phyloP scores from a whole-genome alignment of 2,797 vertebrate genomes.

The Acanthurus leucopareius region DNA sequence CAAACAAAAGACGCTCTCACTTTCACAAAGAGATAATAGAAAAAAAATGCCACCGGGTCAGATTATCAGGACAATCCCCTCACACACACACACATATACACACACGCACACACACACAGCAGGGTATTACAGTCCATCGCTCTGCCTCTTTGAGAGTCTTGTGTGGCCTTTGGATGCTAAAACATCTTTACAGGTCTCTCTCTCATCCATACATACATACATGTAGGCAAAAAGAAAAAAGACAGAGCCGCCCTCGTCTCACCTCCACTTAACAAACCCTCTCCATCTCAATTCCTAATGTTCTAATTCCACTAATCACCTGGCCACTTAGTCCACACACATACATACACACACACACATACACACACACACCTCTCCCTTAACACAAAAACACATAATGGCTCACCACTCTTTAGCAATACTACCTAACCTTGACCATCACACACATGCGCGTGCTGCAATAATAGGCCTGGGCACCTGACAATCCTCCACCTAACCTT shows the following conservation, averaged over 20 bases:
- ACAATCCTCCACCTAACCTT: constrained; percentile 79
- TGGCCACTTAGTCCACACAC: constrained; percentile 69
- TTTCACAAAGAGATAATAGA: constrained; percentile 85
- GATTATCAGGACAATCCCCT: constrained; percentile 87
- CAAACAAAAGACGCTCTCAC: constrained; percentile 66
- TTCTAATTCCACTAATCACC: constrained; percentile 80
- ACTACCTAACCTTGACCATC: constrained; percentile 82
- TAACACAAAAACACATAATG: constrained; percentile 80
- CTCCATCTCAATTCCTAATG: constrained; percentile 80
- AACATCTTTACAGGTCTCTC: constrained; percentile 41
- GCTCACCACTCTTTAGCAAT: constrained; percentile 79
- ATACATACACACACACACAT: constrained; percentile 10
- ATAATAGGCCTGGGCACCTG: constrained; percentile 75
- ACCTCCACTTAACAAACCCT: constrained; percentile 75
- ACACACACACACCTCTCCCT: constrained; percentile 56
- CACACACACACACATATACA: constrained; percentile 3
- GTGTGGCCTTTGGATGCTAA: constrained; percentile 26
- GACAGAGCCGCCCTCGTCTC: constrained; percentile 43
- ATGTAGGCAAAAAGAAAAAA: constrained; percentile 40
- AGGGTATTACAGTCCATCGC: constrained; percentile 8
- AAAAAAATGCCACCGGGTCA: constrained; percentile 91
- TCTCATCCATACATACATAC: constrained; percentile 17
- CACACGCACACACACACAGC: constrained; percentile 1
- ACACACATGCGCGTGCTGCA: constrained; percentile 57
- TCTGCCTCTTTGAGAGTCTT: constrained; percentile 24